Evolutionary conservation across 1,140 invertebrate species (phyloP).

Genomic region (Ceratosolen fusciceps): DNA sequence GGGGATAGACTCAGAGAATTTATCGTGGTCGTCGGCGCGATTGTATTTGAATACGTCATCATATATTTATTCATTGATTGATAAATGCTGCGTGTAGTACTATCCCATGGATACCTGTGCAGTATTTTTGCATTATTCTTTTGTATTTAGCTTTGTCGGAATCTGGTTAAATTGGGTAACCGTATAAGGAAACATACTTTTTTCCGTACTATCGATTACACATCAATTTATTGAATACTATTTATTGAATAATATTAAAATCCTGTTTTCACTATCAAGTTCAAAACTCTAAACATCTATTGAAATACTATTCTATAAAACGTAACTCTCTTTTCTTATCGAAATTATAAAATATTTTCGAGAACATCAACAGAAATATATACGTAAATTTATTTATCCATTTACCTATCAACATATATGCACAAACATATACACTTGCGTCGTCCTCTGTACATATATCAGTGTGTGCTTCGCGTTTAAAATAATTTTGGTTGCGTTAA

Average conservation of each 20-base stretch:
- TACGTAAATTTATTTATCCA: too few relatives aligned
- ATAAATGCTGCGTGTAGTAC: conserved; percentile 63
- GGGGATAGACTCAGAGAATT: conserved; percentile 44
- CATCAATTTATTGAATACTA: not conserved
- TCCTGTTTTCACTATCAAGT: not conserved
- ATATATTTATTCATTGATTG: conserved; percentile 54
- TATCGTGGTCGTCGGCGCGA: conserved; percentile 41
- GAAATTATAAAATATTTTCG: too few relatives aligned
- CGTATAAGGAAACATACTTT: not conserved
- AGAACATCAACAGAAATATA: too few relatives aligned
- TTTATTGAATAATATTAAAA: conserved; percentile 3
- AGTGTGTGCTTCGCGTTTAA: too few relatives aligned
- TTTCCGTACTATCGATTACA: not conserved
- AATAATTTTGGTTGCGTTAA: too few relatives aligned
- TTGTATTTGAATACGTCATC: conserved; percentile 43
- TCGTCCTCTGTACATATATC: too few relatives aligned
- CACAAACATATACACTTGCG: too few relatives aligned
- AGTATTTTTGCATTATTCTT: conserved; percentile 37
- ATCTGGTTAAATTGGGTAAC: not conserved
- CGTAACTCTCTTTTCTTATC: too few relatives aligned
- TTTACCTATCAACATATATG: too few relatives aligned
- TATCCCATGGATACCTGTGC: conserved; percentile 65
- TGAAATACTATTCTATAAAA: too few relatives aligned
- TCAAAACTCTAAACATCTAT: too few relatives aligned
- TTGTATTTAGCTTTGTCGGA: not conserved